phyloP scores from a whole-genome alignment of 1,140 invertebrate genomes.

The Leucophenga varia region DNA sequence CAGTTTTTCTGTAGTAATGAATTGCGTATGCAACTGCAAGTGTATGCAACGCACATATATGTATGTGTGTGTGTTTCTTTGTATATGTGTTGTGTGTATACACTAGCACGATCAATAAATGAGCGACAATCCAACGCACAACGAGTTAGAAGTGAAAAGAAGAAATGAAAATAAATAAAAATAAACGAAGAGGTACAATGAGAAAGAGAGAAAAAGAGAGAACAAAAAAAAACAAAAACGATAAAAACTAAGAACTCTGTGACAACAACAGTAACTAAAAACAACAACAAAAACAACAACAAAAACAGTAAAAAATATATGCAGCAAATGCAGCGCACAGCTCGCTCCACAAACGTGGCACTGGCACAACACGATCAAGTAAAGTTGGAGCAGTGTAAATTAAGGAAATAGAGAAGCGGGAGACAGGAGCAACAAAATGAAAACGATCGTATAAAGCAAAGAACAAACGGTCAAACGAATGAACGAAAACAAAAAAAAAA shows the following conservation, averaged over 20 bases:
- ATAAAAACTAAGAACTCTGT: conserved; percentile 23
- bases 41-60: conserved; percentile 10
- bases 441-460: no score
- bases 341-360: background rate
- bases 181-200: conserved; percentile 39
- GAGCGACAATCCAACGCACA: conserved; percentile 38
- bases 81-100: conserved; percentile 29
- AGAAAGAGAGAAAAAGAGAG: conserved; percentile 44
- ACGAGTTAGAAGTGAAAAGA: no score
- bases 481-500: no score
- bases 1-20: conserved; percentile 52
- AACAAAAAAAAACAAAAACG: conserved; percentile 9
- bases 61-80: conserved; percentile 15
- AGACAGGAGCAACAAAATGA: background rate
- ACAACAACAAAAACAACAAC: background rate
- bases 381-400: background rate
- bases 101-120: conserved; percentile 51
- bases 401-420: conserved; percentile 1
- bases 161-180: no score
- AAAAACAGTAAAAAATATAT: no score
- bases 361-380: no score
- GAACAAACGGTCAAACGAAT: no score
- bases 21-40: conserved; percentile 49
- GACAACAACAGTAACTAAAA: conserved; percentile 14
- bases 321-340: no score